Evolutionary conservation across 92 coral and sea anemone species (phyloP).

Genomic region (Porites cylindrica): DNA sequence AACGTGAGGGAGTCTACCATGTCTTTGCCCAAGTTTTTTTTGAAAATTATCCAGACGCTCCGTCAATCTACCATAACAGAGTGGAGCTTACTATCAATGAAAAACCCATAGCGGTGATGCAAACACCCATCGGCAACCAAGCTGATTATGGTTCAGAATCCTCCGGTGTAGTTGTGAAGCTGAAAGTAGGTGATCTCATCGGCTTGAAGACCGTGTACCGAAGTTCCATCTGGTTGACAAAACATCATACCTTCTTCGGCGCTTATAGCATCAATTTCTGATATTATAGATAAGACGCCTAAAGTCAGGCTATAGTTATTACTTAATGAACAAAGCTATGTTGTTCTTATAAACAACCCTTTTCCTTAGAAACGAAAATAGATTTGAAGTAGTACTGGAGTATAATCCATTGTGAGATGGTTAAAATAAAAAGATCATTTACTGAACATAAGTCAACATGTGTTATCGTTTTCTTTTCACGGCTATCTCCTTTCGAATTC

Average conservation of each 20-base stretch:
- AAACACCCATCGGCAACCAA: background rate
- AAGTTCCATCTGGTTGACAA: background rate
- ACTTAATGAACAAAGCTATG: no score
- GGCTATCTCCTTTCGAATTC: no score
- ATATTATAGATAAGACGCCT: no score
- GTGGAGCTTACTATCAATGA: background rate
- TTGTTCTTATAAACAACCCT: no score
- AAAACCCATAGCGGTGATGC: background rate
- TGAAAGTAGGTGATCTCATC: background rate
- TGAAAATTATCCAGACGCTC: background rate
- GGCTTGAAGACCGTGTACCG: background rate
- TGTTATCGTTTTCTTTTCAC: no score
- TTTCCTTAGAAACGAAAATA: no score
- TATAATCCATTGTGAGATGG: no score
- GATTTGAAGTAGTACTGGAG: no score
- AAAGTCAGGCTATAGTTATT: no score
- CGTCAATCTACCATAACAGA: background rate
- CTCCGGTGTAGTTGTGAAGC: background rate
- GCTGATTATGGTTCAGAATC: background rate
- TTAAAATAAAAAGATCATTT: no score
- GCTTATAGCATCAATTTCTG: background rate
- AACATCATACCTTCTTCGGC: conserved; percentile 1
- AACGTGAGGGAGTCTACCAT: background rate
- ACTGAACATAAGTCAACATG: no score
- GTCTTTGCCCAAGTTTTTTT: conserved; percentile 7